Evolutionary conservation across 2,797 vertebrate species (phyloP), one percentile per base, ranked within the genome.

Genomic region (Melanogrammus aeglefinus): DNA sequence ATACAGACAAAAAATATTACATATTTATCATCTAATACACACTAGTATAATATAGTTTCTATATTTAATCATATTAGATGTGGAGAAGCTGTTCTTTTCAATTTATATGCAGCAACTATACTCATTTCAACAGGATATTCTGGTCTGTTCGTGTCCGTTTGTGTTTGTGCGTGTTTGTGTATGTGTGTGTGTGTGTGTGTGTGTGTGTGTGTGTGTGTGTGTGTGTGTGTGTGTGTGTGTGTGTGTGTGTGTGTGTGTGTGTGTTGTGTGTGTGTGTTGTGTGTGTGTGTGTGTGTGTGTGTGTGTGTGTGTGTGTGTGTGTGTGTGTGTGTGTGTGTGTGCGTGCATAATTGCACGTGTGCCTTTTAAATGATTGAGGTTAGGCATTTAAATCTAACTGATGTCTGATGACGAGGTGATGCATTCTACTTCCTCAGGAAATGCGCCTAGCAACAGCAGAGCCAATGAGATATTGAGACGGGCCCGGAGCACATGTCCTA

Each of bases 401-500:
- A 33, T 33, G 31, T 33, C 31, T 33, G 31, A 33, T 33, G 31
- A 33, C 31, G 31, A 89, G 82, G 76, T 71, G 6, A 74, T 84
- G 76, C 77, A 31, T 75, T 83, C 85, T 87, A 74, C 84, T 89
- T 87, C 86, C 41, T 80, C 76, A 36, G 83, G 81, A 84, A 83
- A 88, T 83, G 79, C 0, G 70, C 94, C 82, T 91, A 80, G 91
- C 91, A 35, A 95, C 94, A 95, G 82, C 75, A 36, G 77, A 87
- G 87, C 94, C 94, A 94, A 94, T 95, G 78, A 89, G 85, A 88
- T 80, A 0, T 18, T 71, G 82, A 6, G 0, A 57, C 51, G 81
- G 91, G 89, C 18, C 76, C 18, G 12, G 18, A 16, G 44, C 44
- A 47, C 12, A 21, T 21, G 24, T 82, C 81, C 84, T 84, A 84